Evolutionary conservation across 2,797 vertebrate species (phyloP).

Genomic region (Falco peregrinus): DNA sequence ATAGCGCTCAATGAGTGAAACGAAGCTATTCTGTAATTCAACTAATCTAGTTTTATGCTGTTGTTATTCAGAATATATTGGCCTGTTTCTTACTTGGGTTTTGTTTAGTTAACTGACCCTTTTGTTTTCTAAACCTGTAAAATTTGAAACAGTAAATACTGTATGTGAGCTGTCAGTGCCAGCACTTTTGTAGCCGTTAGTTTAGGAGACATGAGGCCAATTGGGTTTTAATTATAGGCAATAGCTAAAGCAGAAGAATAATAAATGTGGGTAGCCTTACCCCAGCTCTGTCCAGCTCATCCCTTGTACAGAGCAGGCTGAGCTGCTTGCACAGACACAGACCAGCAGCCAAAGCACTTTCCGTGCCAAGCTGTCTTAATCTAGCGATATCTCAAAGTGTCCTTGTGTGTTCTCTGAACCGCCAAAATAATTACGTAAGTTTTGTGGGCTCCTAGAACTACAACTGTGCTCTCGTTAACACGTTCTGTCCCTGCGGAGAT

Average conservation of each 20-base stretch:
- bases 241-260: not conserved
- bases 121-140: constrained; percentile 70
- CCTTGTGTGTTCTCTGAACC: constrained; percentile 10
- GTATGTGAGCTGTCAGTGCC: not conserved
- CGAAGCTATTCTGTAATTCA: constrained; percentile 61
- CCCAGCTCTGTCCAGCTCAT: not conserved
- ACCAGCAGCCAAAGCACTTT: constrained; percentile 30
- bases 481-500: constrained; percentile 2
- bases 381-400: not conserved
- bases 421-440: constrained; percentile 14
- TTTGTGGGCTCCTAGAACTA: constrained; percentile 14
- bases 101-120: constrained; percentile 66
- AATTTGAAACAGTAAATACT: constrained; percentile 69
- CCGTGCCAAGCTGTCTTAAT: not conserved
- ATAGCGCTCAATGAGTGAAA: constrained; percentile 65
- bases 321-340: not conserved
- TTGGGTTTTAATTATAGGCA: not conserved
- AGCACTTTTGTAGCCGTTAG: not conserved
- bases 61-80: constrained; percentile 67
- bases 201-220: not conserved
- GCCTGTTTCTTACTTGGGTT: constrained; percentile 57
- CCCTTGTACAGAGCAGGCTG: not conserved
- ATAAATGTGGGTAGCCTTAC: not conserved
- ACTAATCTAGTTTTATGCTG: constrained; percentile 55
- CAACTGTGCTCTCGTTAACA: constrained; percentile 28